Evolutionary conservation across 2,797 vertebrate genomes (phyloP).

Genomic region (Coregonus sp.): DNA sequence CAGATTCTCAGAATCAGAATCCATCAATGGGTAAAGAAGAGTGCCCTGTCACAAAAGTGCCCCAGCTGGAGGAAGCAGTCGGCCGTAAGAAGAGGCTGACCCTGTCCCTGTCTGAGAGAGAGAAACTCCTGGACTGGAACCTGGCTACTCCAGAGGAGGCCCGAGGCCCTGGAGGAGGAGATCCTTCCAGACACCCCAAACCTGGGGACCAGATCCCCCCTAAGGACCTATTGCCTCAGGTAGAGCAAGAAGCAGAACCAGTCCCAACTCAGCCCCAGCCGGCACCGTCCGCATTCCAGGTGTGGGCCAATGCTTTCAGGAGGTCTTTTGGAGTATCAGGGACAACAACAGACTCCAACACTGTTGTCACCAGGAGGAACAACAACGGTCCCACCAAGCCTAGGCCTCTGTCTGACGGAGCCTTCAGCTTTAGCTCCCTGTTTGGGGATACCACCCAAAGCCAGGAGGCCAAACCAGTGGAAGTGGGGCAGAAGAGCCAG

Average conservation of each 20-base stretch:
- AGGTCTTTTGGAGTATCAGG: slow-evolving; percentile 65
- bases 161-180: not conserved
- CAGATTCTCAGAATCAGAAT: slow-evolving; percentile 31
- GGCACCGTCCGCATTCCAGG: slow-evolving; percentile 64
- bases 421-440: slow-evolving; percentile 52
- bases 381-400: slow-evolving; percentile 31
- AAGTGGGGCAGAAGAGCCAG: not conserved
- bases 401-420: slow-evolving; percentile 69
- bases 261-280: slow-evolving; percentile 39
- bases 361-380: slow-evolving; percentile 55
- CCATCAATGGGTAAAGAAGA: slow-evolving; percentile 27
- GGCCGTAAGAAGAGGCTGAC: slow-evolving; percentile 60
- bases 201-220: not conserved
- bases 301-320: slow-evolving; percentile 67
- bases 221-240: slow-evolving; percentile 66
- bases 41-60: not conserved
- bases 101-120: slow-evolving; percentile 68
- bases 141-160: slow-evolving; percentile 33
- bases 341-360: slow-evolving; percentile 44
- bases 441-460: slow-evolving; percentile 8
- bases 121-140: slow-evolving; percentile 70
- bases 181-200: not conserved
- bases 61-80: slow-evolving; percentile 1
- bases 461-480: slow-evolving; percentile 1
- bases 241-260: slow-evolving; percentile 30